A percentile compares a stretch with the other conserved stretches of the same genome.
Conservation (phyloP, 2,113 vertebrate species). For the Pluvianellus socialis region DNA sequence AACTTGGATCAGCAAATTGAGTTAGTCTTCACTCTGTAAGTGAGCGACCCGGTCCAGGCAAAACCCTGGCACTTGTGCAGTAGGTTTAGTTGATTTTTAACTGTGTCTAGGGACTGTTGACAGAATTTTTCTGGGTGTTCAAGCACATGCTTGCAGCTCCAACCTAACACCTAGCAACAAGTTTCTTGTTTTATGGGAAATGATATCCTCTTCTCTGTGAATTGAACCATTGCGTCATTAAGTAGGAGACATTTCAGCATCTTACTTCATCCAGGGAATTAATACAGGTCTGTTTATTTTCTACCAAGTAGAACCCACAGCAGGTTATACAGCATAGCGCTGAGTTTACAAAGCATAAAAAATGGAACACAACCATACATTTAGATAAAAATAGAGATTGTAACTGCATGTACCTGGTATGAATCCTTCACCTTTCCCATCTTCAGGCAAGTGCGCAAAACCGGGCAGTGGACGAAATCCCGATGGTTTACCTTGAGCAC, state of each 20-base stretch:
- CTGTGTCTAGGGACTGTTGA: neutral
- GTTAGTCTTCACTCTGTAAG: neutral
- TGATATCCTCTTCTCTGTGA: neutral
- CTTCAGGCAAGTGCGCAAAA: neutral
- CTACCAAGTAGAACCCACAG: neutral
- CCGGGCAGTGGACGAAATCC: accelerated
- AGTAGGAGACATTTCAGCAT: neutral
- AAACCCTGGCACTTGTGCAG: neutral
- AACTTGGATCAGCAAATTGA: neutral
- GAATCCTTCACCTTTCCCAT: accelerated
- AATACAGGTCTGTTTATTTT: neutral
- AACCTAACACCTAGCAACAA: neutral
- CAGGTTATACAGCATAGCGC: neutral
- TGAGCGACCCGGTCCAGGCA: neutral
- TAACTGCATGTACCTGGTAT: neutral
- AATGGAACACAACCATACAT: neutral
- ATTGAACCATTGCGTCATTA: neutral
- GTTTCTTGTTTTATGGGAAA: neutral
- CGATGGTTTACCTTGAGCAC: neutral
- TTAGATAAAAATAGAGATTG: neutral
- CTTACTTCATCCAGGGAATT: neutral
- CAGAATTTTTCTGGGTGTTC: neutral
- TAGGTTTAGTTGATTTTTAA: neutral
- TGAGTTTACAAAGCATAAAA: neutral
- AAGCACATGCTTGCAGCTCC: neutral